Percentiles rank a stretch among this genome's conserved stretches.
Conservation (phyloP, 2,797 vertebrate genomes). For the Geotrypetes seraphini region DNA sequence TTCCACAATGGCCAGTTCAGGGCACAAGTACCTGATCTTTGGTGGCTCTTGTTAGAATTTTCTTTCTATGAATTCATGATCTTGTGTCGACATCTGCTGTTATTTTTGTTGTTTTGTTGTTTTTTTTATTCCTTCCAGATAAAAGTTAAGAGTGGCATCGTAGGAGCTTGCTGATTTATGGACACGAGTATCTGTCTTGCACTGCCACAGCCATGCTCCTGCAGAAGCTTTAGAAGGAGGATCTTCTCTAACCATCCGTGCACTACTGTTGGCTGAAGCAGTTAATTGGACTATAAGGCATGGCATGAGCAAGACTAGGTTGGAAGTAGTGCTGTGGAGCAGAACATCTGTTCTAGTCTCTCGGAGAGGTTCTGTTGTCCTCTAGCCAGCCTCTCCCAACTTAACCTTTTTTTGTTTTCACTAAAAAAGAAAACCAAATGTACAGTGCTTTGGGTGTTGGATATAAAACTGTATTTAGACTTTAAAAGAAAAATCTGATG, state of each 20-base stretch:
- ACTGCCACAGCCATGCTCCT: constrained; percentile 25
- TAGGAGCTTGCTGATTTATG: constrained; percentile 36
- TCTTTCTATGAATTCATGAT: neutral
- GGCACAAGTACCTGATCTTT: too few relatives aligned
- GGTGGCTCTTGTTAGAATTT: too few relatives aligned
- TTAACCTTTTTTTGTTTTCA: constrained; percentile 23
- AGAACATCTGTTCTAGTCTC: constrained; percentile 47
- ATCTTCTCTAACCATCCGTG: constrained; percentile 25
- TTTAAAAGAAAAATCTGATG: constrained; percentile 60
- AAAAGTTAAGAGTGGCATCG: constrained; percentile 46
- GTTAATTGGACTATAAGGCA: too few relatives aligned
- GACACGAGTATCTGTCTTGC: constrained; percentile 31
- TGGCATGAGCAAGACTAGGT: constrained; percentile 26
- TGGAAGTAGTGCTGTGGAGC: constrained; percentile 37
- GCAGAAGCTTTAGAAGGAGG: constrained; percentile 34
- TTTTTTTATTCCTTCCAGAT: constrained; percentile 31
- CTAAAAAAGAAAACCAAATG: constrained; percentile 82
- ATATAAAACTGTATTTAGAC: constrained; percentile 69
- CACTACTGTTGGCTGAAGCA: too few relatives aligned
- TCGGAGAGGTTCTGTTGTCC: constrained; percentile 34
- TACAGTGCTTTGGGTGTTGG: constrained; percentile 87
- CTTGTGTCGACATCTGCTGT: too few relatives aligned
- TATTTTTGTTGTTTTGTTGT: neutral
- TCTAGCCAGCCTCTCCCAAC: neutral
- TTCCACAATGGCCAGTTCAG: too few relatives aligned